phyloP scores from a whole-genome alignment of 35 echinoderm and acorn worm genomes.

The Heliocidaris tuberculata region DNA sequence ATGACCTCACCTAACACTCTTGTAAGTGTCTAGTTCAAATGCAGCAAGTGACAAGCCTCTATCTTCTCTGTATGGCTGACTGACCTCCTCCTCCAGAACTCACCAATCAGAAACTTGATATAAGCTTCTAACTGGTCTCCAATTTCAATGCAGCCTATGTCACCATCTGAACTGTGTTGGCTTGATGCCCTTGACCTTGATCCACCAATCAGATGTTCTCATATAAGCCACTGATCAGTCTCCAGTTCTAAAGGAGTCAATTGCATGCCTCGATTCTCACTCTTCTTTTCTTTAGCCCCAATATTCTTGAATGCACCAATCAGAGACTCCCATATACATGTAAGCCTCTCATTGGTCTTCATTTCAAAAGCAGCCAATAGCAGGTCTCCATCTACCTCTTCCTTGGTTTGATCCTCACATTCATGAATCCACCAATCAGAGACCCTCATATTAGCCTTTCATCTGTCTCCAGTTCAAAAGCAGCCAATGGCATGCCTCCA shows the following conservation, averaged over 20 bases:
- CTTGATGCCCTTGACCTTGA: background rate
- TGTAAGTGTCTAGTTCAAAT: background rate
- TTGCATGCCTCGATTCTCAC: slow-evolving; percentile 59
- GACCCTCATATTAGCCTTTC: slow-evolving; percentile 69
- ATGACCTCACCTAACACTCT: background rate
- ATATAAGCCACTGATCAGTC: slow-evolving; percentile 82
- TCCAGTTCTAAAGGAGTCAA: slow-evolving; percentile 82
- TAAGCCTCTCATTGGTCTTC: slow-evolving; percentile 85
- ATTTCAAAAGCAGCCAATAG: slow-evolving; percentile 79
- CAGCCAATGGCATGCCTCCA: slow-evolving; percentile 68
- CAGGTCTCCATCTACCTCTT: slow-evolving; percentile 63
- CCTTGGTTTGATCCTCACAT: slow-evolving; percentile 59
- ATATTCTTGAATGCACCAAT: background rate
- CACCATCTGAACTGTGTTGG: background rate
- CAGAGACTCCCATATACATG: slow-evolving; percentile 49
- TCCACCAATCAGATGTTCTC: background rate
- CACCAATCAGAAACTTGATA: background rate
- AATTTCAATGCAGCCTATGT: too few species aligned
- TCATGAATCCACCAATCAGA: background rate
- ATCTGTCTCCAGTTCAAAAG: slow-evolving; percentile 89
- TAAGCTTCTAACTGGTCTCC: background rate
- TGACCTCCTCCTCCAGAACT: background rate
- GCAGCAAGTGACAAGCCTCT: too few species aligned
- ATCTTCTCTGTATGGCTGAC: too few species aligned
- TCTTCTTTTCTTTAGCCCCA: slow-evolving; percentile 64